Percentiles rank a stretch among this genome's conserved stretches.
Conservation (phyloP, 2,113 vertebrate genomes). For the Cyrtonyx montezumae region DNA sequence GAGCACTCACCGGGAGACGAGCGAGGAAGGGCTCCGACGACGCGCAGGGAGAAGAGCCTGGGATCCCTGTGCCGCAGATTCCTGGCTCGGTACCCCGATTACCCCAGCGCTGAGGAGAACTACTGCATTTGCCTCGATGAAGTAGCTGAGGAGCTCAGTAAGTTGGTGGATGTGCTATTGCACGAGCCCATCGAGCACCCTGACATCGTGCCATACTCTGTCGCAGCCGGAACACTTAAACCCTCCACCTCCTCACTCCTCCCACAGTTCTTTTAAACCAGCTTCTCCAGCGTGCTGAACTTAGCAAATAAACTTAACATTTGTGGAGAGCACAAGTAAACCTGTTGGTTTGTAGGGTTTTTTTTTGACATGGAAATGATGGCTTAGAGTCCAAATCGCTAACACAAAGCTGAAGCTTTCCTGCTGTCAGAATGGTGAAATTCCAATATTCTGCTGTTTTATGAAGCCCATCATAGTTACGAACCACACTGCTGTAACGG, state of each 20-base stretch:
- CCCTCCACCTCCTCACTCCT: neutral
- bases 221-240: neutral
- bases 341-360: neutral
- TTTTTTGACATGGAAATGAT: neutral
- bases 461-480: neutral
- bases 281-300: neutral
- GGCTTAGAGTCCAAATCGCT: neutral
- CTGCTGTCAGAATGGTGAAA: neutral
- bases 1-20: constrained; percentile 88
- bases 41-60: no score
- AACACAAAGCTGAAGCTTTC: neutral
- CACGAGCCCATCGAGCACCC: no score
- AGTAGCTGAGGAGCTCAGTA: constrained; percentile 93
- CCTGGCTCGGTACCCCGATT: constrained; percentile 89
- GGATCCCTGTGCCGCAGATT: no score
- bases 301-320: neutral
- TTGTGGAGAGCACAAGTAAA: neutral
- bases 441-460: neutral
- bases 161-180: constrained; percentile 36
- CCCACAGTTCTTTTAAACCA: neutral
- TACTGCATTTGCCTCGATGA: constrained; percentile 94
- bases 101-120: constrained; percentile 83
- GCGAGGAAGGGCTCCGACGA: constrained; percentile 87
- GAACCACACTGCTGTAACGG: neutral
- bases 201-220: no score